Conservation (phyloP, 2,113 vertebrate species). For the Indri indri region DNA sequence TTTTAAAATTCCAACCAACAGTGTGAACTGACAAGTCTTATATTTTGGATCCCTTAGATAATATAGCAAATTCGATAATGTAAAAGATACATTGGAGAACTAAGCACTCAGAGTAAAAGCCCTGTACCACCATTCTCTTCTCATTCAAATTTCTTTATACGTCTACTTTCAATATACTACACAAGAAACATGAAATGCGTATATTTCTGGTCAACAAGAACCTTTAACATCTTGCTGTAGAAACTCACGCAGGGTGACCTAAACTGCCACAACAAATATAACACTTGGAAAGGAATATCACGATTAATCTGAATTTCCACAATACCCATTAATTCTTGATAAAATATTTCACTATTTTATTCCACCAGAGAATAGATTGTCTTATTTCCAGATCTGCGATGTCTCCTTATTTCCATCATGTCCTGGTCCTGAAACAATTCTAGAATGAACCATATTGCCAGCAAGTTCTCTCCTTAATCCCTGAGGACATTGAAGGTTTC, state of each 20-base stretch:
- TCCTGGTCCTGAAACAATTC: not conserved
- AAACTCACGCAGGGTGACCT: not conserved
- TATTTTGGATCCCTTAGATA: not conserved
- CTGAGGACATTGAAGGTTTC: constrained; percentile 24
- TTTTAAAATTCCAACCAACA: constrained; percentile 14
- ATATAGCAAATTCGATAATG: not conserved
- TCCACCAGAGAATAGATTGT: not conserved
- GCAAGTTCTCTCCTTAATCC: not conserved
- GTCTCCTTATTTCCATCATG: not conserved
- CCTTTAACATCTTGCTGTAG: not conserved
- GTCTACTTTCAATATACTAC: not conserved
- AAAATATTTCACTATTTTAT: not conserved
- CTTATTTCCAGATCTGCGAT: not conserved
- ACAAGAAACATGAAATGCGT: not conserved
- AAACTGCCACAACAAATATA: not conserved
- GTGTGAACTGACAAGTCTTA: not conserved
- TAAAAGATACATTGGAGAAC: not conserved
- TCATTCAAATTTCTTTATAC: not conserved
- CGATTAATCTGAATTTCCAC: not conserved
- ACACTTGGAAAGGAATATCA: not conserved
- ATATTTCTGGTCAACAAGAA: not conserved
- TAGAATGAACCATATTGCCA: not conserved
- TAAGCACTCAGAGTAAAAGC: not conserved
- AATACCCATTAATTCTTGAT: not conserved
- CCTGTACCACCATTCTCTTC: not conserved